Conservation (phyloP, 2,888 invertebrate genomes). For the Carterocephalus palaemon region DNA sequence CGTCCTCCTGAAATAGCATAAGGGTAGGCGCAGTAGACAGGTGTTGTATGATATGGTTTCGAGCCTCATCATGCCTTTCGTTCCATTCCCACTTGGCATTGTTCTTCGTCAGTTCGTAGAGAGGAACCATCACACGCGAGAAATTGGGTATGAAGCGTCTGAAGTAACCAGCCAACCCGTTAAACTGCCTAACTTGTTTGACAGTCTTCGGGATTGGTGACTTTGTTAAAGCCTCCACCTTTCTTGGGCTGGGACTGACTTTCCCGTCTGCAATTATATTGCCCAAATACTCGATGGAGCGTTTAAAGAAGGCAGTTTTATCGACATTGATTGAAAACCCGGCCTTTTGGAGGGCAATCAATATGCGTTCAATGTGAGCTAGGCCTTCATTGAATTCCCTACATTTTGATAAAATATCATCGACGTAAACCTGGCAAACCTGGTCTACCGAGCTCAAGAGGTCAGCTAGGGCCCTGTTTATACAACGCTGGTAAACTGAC, state of each 20-base stretch:
- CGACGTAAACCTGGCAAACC: no score
- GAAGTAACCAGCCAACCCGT: conserved; percentile 29
- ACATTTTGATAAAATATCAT: no score
- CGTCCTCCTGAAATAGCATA: conserved; percentile 9
- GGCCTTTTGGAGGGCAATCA: no score
- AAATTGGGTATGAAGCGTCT: conserved; percentile 28
- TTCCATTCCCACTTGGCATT: conserved; percentile 21
- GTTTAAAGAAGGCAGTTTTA: no score
- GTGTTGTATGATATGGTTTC: conserved; percentile 7
- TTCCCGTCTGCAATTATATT: conserved; percentile 31
- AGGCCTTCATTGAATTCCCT: no score
- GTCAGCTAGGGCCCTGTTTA: conserved; percentile 25
- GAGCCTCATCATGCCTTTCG: conserved; percentile 1
- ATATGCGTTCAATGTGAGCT: no score
- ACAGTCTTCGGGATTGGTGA: conserved; percentile 33
- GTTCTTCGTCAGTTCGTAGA: conserved; percentile 25
- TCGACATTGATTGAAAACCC: no score
- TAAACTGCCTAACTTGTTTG: conserved; percentile 35
- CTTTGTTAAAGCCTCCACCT: conserved; percentile 35
- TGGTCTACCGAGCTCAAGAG: no score
- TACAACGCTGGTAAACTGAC: conserved; percentile 32
- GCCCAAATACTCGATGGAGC: conserved; percentile 35
- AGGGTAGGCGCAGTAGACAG: conserved; percentile 13
- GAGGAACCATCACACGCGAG: conserved; percentile 22
- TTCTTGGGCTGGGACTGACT: conserved; percentile 35